Evolutionary conservation across 2,888 invertebrate species (phyloP), one percentile per base, ranked within the genome.

Genomic region (Temnothorax rugatulus): DNA sequence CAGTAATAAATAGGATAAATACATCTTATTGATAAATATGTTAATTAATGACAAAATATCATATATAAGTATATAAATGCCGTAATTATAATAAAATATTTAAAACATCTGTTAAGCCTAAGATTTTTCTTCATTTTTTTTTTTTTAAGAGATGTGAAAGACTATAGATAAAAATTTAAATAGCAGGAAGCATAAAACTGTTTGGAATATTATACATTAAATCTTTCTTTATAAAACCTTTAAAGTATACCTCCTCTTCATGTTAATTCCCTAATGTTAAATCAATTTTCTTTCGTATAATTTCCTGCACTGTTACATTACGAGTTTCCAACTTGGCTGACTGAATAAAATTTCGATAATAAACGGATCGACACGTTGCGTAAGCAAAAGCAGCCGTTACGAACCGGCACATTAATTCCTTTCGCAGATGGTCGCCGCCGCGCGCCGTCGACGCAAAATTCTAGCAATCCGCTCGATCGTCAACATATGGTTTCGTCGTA

Each of bases 391-490:
- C 71, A 79, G 57, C 71, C 57, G 69, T 69, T 81, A 59, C 71
- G 38, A 68, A 38, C 59, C 34, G 47, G 18, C 59, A 47, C 79
- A 59, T 38, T 71, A 69, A 81, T 71, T 47, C 63, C n/a, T 41
- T 25, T 74, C 68, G 74, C 84, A 84, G 63, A 82, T 82, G 82
- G 71, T 47, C 34, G 41, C 57, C 77, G 77, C 9, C n/a, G 71
- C 61, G 34, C 34, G 34, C 34, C 34, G 34, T n/a, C 57, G 71
- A n/a, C 50, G 74, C 73, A 21, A 74, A 66, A 64, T 79, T 64
- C 79, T 84, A 59, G 54, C 85, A 59, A 85, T 41, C 61, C 69
- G 57, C 71, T 79, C 76, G 77, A 68, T 59, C 79, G 79, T 81
- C 71, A 50, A 59, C 79, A 61, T 81, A 81, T 71, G 79, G 71